phyloP scores from a whole-genome alignment of 2,113 vertebrate genomes.

The Pterocles orientalis region DNA sequence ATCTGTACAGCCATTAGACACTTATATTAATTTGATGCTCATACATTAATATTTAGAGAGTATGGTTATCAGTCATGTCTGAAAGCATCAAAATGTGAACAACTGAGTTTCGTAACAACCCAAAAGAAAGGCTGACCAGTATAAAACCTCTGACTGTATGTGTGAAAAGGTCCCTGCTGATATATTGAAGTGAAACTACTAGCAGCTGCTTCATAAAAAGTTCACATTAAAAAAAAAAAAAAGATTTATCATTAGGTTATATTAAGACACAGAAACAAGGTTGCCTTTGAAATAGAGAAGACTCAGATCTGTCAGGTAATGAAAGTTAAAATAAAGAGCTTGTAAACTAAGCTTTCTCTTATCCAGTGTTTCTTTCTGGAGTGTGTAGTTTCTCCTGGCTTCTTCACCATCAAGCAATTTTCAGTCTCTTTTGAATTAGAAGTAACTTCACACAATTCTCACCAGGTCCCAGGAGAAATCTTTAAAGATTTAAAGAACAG shows the following conservation, averaged over 20 bases:
- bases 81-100: not conserved
- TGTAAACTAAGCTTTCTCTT: not conserved
- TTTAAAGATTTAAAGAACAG: not conserved
- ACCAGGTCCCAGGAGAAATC: not conserved
- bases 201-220: not conserved
- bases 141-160: not conserved
- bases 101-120: not conserved
- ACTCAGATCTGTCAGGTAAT: not conserved
- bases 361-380: not conserved
- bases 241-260: not conserved
- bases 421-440: not conserved
- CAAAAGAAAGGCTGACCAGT: not conserved
- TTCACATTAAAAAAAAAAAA: not conserved
- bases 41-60: not conserved
- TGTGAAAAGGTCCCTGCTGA: not conserved
- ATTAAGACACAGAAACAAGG: not conserved
- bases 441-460: not conserved
- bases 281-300: not conserved
- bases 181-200: not conserved
- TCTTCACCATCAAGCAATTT: not conserved
- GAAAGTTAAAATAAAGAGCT: not conserved
- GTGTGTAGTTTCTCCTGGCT: not conserved
- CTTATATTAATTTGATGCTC: not conserved
- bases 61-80: not conserved
- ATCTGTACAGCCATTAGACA: not conserved